Evolutionary conservation across 2,888 invertebrate species (phyloP).

Genomic region (Temnothorax ravouxi): DNA sequence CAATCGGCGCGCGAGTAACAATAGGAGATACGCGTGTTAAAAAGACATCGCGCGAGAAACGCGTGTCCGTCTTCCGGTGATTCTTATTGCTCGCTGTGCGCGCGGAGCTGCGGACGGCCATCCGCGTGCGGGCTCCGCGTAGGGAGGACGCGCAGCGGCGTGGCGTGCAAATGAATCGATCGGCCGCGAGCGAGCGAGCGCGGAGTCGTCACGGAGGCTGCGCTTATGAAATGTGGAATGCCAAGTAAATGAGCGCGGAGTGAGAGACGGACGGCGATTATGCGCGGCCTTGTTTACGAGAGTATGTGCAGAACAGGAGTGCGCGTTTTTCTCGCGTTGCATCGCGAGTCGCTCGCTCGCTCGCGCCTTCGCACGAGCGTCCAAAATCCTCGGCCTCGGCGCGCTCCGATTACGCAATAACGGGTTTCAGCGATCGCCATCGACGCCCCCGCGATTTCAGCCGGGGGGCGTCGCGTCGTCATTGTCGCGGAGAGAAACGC

Average conservation of each 20-base stretch:
- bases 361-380: neutral
- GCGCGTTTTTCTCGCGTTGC: slow-evolving; percentile 52
- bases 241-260: slow-evolving; percentile 73
- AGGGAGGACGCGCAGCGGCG: slow-evolving; percentile 4
- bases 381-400: slow-evolving; percentile 1
- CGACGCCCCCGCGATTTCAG: slow-evolving; percentile 28
- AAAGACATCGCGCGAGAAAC: slow-evolving; percentile 11
- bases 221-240: slow-evolving; percentile 79
- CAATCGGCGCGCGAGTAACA: neutral
- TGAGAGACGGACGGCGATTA: slow-evolving; percentile 71
- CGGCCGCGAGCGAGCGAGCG: slow-evolving; percentile 39
- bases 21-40: neutral
- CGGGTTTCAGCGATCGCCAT: slow-evolving; percentile 21
- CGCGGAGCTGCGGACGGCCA: neutral
- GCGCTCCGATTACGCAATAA: slow-evolving; percentile 57
- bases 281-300: slow-evolving; percentile 74
- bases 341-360: slow-evolving; percentile 57
- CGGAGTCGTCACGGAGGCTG: slow-evolving; percentile 62
- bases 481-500: slow-evolving; percentile 25
- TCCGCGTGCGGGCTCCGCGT: slow-evolving; percentile 52
- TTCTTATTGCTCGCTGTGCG: slow-evolving; percentile 54
- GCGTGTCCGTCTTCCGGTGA: slow-evolving; percentile 44
- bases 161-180: slow-evolving; percentile 55
- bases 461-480: neutral
- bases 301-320: slow-evolving; percentile 41